A percentile compares a stretch with the other conserved stretches of the same genome.
phyloP scores from a whole-genome alignment of 1,140 invertebrate species.

The Dendroctonus valens region DNA sequence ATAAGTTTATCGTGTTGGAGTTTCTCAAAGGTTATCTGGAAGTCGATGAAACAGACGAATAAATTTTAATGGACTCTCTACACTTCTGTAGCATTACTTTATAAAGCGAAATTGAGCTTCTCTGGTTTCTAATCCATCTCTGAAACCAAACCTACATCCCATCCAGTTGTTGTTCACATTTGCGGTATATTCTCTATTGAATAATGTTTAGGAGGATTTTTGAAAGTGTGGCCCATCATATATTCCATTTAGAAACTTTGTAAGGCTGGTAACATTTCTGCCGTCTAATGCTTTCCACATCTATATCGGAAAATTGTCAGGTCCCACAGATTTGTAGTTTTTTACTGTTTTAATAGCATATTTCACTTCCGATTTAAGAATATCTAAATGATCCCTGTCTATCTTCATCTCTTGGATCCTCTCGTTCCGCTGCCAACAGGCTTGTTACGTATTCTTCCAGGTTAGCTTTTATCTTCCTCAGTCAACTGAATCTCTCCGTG shows the following conservation, averaged over 20 bases:
- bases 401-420: too few relatives aligned
- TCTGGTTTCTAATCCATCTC: too few relatives aligned
- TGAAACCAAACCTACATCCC: too few relatives aligned
- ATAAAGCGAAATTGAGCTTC: too few relatives aligned
- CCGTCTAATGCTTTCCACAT: background rate
- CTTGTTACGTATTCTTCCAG: constrained; percentile 1
- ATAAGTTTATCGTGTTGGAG: background rate
- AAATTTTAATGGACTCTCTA: background rate
- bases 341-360: background rate
- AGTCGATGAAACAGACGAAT: background rate
- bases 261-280: background rate
- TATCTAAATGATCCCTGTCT: too few relatives aligned
- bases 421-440: background rate
- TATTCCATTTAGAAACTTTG: background rate
- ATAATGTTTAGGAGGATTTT: background rate
- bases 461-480: background rate
- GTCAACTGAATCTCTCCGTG: background rate
- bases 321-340: background rate
- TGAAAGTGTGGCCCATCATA: background rate
- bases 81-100: background rate
- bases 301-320: background rate
- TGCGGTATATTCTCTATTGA: background rate
- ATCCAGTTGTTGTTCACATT: too few relatives aligned
- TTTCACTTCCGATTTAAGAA: background rate
- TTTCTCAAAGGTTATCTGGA: background rate